phyloP scores from a whole-genome alignment of 2,888 invertebrate species.

The Biston stratarius region DNA sequence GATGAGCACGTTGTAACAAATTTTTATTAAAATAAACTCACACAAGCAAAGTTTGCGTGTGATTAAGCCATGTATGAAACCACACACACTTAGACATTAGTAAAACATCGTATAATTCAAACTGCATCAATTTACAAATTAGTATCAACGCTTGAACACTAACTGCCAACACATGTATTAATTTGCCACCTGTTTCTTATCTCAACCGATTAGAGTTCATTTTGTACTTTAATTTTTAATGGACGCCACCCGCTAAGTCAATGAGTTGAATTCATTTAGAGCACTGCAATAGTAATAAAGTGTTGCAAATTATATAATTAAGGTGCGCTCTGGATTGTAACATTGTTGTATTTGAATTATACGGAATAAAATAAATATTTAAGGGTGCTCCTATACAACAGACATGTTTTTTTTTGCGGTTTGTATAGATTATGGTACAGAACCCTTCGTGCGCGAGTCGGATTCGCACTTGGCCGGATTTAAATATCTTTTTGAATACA shows the following conservation, averaged over 20 bases:
- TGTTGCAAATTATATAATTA: conserved; percentile 79
- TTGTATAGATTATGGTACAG: too few species aligned
- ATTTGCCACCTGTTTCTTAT: conserved; percentile 21
- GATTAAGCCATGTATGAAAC: not conserved
- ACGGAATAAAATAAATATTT: too few species aligned
- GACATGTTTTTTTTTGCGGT: too few species aligned
- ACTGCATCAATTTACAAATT: conserved; percentile 66
- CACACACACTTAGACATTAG: not conserved
- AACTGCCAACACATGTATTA: conserved; percentile 22
- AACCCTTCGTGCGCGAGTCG: too few species aligned
- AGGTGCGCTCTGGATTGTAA: conserved; percentile 13
- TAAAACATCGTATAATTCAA: conserved; percentile 22
- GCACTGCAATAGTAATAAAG: conserved; percentile 68
- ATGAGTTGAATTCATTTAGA: conserved; percentile 69
- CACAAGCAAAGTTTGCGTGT: not conserved
- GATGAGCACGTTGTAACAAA: too few species aligned
- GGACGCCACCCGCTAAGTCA: conserved; percentile 75
- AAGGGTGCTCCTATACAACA: too few species aligned
- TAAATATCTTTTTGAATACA: too few species aligned
- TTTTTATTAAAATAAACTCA: not conserved
- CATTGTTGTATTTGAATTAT: not conserved
- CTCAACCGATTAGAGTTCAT: conserved; percentile 51
- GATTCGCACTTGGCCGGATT: too few species aligned
- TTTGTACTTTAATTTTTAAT: conserved; percentile 36
- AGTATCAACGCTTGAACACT: conserved; percentile 57